A percentile compares a stretch with the other conserved stretches of the same genome.
Evolutionary conservation across 2,888 invertebrate genomes (phyloP).

Genomic region (Patella caerulea): DNA sequence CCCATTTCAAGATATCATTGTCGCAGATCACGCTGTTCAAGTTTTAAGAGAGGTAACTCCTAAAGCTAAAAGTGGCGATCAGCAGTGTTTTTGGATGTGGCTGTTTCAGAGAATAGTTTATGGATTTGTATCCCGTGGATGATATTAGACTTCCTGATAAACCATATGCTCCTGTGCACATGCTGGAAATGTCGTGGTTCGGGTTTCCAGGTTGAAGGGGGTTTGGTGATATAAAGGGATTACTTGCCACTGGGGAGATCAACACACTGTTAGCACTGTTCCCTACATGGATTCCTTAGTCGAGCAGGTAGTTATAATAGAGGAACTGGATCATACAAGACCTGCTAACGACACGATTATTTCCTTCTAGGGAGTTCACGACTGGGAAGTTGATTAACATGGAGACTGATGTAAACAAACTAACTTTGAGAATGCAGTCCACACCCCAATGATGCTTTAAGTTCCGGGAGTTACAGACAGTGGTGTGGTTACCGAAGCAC

Average conservation of each 20-base stretch:
- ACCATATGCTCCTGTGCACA: slow-evolving; percentile 13
- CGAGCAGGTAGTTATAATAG: slow-evolving; percentile 32
- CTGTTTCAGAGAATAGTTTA: slow-evolving; percentile 35
- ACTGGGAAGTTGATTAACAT: slow-evolving; percentile 56
- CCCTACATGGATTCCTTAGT: slow-evolving; percentile 43
- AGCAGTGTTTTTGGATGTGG: slow-evolving; percentile 36
- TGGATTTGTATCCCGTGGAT: slow-evolving; percentile 31
- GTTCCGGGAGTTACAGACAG: slow-evolving; percentile 50
- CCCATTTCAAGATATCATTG: too few relatives aligned
- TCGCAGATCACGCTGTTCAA: too few relatives aligned
- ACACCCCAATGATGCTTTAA: slow-evolving; percentile 53
- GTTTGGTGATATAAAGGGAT: too few relatives aligned
- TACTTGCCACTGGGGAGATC: too few relatives aligned
- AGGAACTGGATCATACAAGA: slow-evolving; percentile 20
- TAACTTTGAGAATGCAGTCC: slow-evolving; percentile 35
- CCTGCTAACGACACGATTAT: slow-evolving; percentile 46
- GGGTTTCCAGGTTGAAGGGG: too few relatives aligned
- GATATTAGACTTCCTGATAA: slow-evolving; percentile 23
- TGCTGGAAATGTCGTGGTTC: slow-evolving; percentile 18
- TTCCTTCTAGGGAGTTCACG: slow-evolving; percentile 44
- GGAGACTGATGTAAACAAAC: slow-evolving; percentile 41
- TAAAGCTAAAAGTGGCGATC: too few relatives aligned
- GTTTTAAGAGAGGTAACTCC: too few relatives aligned
- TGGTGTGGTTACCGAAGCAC: slow-evolving; percentile 41
- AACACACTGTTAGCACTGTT: slow-evolving; percentile 28